phyloP scores from a whole-genome alignment of 2,797 vertebrate genomes.

The Chrosomus eos region DNA sequence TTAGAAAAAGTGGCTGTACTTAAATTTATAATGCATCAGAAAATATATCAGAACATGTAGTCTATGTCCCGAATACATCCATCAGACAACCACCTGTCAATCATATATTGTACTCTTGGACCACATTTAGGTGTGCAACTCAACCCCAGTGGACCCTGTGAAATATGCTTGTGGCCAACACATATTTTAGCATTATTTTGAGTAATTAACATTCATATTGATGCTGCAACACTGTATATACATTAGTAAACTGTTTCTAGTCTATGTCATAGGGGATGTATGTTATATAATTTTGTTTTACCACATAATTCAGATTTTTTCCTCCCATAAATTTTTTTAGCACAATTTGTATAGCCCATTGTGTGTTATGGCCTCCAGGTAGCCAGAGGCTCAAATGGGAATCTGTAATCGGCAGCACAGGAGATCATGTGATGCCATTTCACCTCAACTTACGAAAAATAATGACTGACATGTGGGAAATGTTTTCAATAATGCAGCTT shows the following conservation, averaged over 20 bases:
- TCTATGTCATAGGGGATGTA: not conserved
- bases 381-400: conserved; percentile 11
- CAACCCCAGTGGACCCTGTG: not conserved
- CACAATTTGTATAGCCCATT: conserved; percentile 5
- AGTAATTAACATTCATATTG: not conserved
- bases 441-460: conserved; percentile 12
- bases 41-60: not conserved
- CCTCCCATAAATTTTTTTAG: not conserved
- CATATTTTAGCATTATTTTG: not conserved
- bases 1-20: conserved; percentile 4
- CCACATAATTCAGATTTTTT: not conserved
- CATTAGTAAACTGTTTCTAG: not conserved
- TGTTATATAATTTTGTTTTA: not conserved
- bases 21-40: conserved; percentile 33
- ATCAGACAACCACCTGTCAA: conserved; percentile 8
- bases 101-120: not conserved
- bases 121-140: not conserved
- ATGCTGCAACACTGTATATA: not conserved
- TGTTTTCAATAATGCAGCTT: conserved; percentile 20
- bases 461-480: conserved; percentile 2
- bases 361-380: conserved; percentile 33
- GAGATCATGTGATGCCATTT: conserved; percentile 18
- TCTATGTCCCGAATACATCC: not conserved
- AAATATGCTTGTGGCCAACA: not conserved
- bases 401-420: not conserved